Percentiles rank a stretch among this genome's conserved stretches.
Evolutionary conservation across 2,797 vertebrate species (phyloP).

Genomic region (Gephyroberyx darwinii): DNA sequence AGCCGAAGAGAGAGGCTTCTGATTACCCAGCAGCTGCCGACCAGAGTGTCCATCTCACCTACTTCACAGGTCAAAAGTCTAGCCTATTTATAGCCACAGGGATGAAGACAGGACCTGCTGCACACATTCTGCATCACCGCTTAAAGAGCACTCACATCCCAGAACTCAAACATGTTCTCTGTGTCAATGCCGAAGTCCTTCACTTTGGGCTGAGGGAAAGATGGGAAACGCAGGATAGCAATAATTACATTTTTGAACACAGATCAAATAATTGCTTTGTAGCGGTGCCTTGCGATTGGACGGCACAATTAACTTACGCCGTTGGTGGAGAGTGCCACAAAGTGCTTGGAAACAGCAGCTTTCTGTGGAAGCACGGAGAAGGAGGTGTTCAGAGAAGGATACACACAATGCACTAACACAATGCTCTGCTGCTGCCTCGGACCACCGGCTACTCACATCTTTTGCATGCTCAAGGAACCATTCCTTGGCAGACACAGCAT

Average conservation of each 20-base stretch:
- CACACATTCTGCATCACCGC: conserved; percentile 18
- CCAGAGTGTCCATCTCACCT: conserved; percentile 58
- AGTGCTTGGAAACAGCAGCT: conserved; percentile 94
- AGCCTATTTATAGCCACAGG: conserved; percentile 76
- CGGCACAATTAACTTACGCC: conserved; percentile 82
- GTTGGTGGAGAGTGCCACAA: conserved; percentile 96
- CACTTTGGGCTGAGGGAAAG: conserved; percentile 88
- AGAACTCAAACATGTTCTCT: conserved; percentile 97
- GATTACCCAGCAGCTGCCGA: conserved; percentile 86
- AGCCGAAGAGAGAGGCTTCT: conserved; percentile 74
- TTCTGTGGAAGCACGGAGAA: conserved; percentile 64
- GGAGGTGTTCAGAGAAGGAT: neutral
- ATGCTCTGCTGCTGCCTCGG: neutral
- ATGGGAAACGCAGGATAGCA: conserved; percentile 23
- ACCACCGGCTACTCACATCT: conserved; percentile 83
- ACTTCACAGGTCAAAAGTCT: conserved; percentile 82
- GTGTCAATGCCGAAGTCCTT: conserved; percentile 96
- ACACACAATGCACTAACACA: neutral
- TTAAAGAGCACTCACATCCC: conserved; percentile 91
- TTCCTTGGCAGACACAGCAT: conserved; percentile 94
- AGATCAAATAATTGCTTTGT: neutral
- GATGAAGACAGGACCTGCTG: conserved; percentile 15
- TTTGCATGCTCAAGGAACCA: conserved; percentile 91
- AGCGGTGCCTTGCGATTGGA: neutral
- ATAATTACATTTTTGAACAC: conserved; percentile 6